Evolutionary conservation across 2,888 invertebrate genomes (phyloP).

Genomic region (Hirtodrosophila cameraria): DNA sequence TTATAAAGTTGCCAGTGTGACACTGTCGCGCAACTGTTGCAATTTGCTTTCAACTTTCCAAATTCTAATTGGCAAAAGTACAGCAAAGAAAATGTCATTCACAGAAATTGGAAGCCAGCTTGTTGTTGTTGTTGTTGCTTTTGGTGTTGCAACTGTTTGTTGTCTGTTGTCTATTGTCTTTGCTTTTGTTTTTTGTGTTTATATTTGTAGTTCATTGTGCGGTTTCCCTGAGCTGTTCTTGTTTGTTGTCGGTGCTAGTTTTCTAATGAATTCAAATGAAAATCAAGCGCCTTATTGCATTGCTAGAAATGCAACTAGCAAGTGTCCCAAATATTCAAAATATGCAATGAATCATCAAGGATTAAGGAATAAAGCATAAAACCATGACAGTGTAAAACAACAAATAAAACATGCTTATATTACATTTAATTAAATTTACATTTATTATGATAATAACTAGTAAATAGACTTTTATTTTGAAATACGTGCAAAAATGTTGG

Average conservation of each 20-base stretch:
- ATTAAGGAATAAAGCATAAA: neutral
- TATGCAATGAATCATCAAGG: slow-evolving; percentile 25
- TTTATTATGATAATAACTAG: no score
- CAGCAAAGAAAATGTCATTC: slow-evolving; percentile 63
- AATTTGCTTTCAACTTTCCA: slow-evolving; percentile 72
- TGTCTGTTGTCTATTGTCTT: slow-evolving; percentile 32
- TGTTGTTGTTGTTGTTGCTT: slow-evolving; percentile 2
- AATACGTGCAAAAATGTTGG: neutral
- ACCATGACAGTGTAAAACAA: neutral
- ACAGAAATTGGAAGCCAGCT: slow-evolving; percentile 46
- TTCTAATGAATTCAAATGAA: slow-evolving; percentile 52
- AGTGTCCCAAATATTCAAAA: slow-evolving; percentile 29
- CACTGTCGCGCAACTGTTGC: slow-evolving; percentile 68
- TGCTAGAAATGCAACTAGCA: slow-evolving; percentile 32
- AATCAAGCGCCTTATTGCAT: slow-evolving; percentile 30
- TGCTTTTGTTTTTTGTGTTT: no score
- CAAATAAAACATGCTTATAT: neutral
- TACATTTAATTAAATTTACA: slow-evolving; percentile 1
- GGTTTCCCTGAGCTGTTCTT: slow-evolving; percentile 24
- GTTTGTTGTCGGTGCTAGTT: slow-evolving; percentile 30
- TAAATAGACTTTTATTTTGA: no score
- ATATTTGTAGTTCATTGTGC: slow-evolving; percentile 29
- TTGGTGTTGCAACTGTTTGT: slow-evolving; percentile 10
- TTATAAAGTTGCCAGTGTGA: slow-evolving; percentile 65
- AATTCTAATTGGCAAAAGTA: slow-evolving; percentile 77